phyloP scores from a whole-genome alignment of 2,888 invertebrate genomes.

The Saturnia japonica region DNA sequence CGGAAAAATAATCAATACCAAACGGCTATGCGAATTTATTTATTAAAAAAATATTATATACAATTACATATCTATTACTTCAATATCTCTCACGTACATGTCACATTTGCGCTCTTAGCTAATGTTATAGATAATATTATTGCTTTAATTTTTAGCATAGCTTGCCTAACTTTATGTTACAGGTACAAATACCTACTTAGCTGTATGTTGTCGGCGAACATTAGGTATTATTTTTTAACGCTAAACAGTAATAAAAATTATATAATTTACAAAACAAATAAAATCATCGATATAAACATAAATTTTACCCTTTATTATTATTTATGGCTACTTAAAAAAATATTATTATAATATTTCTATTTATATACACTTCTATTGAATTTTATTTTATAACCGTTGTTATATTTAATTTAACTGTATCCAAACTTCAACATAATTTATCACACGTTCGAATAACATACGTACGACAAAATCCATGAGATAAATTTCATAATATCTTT shows the following conservation, averaged over 20 bases:
- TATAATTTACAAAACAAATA: background rate
- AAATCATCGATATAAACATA: background rate
- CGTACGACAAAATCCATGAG: background rate
- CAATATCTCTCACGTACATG: background rate
- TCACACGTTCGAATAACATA: background rate
- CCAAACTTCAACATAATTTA: background rate
- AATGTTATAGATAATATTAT: conserved; percentile 27
- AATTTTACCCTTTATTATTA: background rate
- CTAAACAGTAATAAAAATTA: background rate
- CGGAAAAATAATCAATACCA: background rate
- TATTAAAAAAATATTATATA: conserved; percentile 10
- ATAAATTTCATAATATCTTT: background rate
- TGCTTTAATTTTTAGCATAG: background rate
- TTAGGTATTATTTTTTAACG: background rate
- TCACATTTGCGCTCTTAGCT: conserved; percentile 14
- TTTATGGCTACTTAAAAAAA: background rate
- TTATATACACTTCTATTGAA: background rate
- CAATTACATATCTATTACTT: conserved; percentile 2
- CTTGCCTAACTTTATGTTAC: background rate
- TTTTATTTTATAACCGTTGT: background rate
- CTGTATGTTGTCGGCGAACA: background rate
- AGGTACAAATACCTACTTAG: background rate
- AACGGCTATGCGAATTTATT: background rate
- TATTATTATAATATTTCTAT: too few species aligned
- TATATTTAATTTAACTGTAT: background rate